Base-by-base conservation (phyloP, 2,113 vertebrate genomes). In the Motacilla alba region DNA sequence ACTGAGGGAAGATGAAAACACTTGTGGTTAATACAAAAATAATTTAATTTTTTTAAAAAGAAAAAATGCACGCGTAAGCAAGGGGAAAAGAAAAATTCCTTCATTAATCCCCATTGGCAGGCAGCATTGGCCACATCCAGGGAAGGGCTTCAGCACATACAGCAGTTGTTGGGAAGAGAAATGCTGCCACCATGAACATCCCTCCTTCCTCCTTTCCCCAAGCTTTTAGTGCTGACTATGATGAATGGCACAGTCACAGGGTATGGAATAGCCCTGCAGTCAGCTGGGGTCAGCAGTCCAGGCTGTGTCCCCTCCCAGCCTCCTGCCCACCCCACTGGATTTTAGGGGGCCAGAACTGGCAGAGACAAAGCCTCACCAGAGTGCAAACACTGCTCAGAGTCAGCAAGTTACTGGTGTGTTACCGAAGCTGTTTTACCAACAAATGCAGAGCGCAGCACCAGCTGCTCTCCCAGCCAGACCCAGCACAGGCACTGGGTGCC, bases 11-110 rank as follows among this genome's bases (percentile, higher is more conserved):
- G 21, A 11, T 53, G 5, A 72, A 56, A 67, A 76, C 28, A 59
- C 10, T 35, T 39, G n/a, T 22, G 18, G 31, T 33, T 39, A 46
- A 80, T 27, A 52, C 24, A 55, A 69, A 82, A 55, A 23, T 5
- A 83, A 23, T 44, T 76, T 17, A 43, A 52, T 13, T 56, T 56
- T 44, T 11, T 7, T 9, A 1, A 50, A 31, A 64, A 17, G 31
- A 7, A 22, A 59, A 37, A 76, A 60, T 52, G 53, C 27, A 44
- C 0, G 0, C 1, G 0, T 76, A 77, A 59, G 31, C 26, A 52
- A n/a, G 13, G 13, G 23, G 47, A 50, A 69, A 66, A 58, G 19
- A 76, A 26, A 50, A 75, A 75, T n/a, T 35, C 4, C 46, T 56
- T 83, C 6, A 3, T 16, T 52, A 56, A 41, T 79, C 52, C 56